Conservation (phyloP, 2,797 vertebrate species). For the Cyclopterus lumpus region DNA sequence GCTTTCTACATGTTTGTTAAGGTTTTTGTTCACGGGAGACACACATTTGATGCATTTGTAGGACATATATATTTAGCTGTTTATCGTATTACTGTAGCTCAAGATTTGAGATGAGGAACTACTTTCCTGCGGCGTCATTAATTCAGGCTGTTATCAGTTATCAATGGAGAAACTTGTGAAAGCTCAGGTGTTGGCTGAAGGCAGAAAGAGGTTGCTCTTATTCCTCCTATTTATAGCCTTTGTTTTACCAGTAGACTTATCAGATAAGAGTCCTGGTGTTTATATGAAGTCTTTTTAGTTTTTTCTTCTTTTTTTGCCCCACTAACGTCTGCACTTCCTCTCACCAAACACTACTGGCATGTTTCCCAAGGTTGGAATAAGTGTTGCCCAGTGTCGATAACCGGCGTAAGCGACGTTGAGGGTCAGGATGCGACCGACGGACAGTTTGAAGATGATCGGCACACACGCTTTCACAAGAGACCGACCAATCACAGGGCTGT, state of each 20-base stretch:
- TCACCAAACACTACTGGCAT: constrained; percentile 24
- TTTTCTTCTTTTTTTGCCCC: constrained; percentile 15
- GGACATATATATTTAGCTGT: no score
- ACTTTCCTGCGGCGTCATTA: background rate
- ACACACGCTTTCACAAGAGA: constrained; percentile 34
- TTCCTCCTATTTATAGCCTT: constrained; percentile 43
- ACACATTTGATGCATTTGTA: background rate
- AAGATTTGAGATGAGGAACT: background rate
- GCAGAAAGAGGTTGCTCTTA: constrained; percentile 9
- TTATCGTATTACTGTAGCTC: background rate
- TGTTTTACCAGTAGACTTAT: constrained; percentile 54
- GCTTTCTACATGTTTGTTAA: background rate
- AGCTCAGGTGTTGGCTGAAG: background rate
- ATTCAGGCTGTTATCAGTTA: background rate
- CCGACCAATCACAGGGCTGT: constrained; percentile 41
- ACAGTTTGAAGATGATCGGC: background rate
- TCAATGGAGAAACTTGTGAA: background rate
- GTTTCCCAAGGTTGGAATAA: constrained; percentile 1
- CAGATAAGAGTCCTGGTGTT: constrained; percentile 49
- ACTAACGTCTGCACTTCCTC: constrained; percentile 23
- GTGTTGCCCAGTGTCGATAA: background rate
- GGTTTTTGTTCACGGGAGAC: background rate
- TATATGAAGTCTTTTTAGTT: constrained; percentile 35
- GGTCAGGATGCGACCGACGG: constrained; percentile 12
- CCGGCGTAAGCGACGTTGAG: background rate